Percentiles rank a stretch among this genome's conserved stretches.
Conservation (phyloP, 2,888 invertebrate genomes). For the Drosophila mimetica region DNA sequence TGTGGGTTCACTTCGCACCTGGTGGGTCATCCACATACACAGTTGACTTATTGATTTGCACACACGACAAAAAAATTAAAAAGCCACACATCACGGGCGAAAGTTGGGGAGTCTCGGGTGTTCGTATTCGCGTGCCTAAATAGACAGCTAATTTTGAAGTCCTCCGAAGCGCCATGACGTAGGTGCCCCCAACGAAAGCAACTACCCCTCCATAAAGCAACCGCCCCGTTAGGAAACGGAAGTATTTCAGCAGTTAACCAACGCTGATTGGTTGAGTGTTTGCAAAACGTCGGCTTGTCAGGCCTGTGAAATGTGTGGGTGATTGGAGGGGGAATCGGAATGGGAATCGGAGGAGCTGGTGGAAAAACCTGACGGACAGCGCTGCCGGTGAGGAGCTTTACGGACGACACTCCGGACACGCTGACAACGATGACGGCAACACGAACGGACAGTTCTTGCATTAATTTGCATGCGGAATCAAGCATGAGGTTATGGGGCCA, state of each 20-base stretch:
- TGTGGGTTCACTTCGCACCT: constrained; percentile 40
- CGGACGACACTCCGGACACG: constrained; percentile 44
- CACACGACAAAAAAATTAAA: constrained; percentile 55
- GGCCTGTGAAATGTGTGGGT: constrained; percentile 5
- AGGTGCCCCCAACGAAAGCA: constrained; percentile 49
- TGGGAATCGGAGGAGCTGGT: constrained; percentile 7
- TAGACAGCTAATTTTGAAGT: constrained; percentile 78
- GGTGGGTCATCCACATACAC: constrained; percentile 29
- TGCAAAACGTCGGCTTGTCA: constrained; percentile 57
- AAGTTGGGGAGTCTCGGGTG: constrained; percentile 19
- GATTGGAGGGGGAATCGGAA: neutral
- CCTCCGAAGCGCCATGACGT: constrained; percentile 71
- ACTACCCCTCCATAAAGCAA: neutral
- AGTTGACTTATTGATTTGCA: constrained; percentile 74
- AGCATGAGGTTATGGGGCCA: constrained; percentile 32
- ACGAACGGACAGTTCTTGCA: constrained; percentile 74
- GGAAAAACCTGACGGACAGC: constrained; percentile 51
- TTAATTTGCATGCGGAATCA: constrained; percentile 76
- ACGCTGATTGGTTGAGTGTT: constrained; percentile 78
- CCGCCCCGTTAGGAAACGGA: constrained; percentile 65
- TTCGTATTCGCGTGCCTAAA: constrained; percentile 70
- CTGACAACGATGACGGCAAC: constrained; percentile 68
- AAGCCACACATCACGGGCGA: constrained; percentile 33
- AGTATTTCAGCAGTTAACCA: constrained; percentile 78
- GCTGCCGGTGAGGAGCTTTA: constrained; percentile 40